Evolutionary conservation across 2,113 vertebrate species (phyloP), one percentile per base, ranked within the genome.

Genomic region (Myrmecobius fasciatus): DNA sequence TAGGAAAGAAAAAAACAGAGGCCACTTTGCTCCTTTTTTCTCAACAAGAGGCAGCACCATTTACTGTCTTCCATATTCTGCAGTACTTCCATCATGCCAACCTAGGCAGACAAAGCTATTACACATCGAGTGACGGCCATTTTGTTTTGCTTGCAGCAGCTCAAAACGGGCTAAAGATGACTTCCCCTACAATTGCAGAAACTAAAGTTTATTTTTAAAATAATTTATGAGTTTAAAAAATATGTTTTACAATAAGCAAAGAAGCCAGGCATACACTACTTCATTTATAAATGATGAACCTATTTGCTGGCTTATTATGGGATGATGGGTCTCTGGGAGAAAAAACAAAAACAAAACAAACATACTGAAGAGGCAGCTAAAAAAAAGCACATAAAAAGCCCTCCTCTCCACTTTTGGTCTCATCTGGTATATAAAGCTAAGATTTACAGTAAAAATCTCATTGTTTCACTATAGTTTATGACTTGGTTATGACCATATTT

Each of bases 391-490:
- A 91, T 90, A 94, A 97, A 97, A 95, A 96, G 89, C 97, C 92
- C 97, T 96, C 60, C 97, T 91, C 97, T 96, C 60, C 97, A 91
- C 97, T 96, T 97, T 92, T 67, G 52, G 94, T 93, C 97, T 97
- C 95, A 95, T 97, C 94, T 94, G 94, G 93, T 97, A 97, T 95
- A 91, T 93, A 96, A 97, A 97, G 95, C 92, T 95, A 93, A 97
- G 98, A 98, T 98, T 98, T 98, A 98, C 56, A 95, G 53, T 46
- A 56, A 90, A 93, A 98, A 95, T 95, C 96, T 97, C 94, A 92
- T 2, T 52, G 93, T 97, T 97, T 97, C 95, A 95, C 94, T 98
- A 96, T 97, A 98, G 98, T 98, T 98, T 98, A 98, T 98, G 97
- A 97, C 94, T 96, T 95, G 97, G 97, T 95, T 97, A 96, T 97